Evolutionary conservation across 2,113 vertebrate genomes (phyloP).

Genomic region (Phyllostomus discolor): DNA sequence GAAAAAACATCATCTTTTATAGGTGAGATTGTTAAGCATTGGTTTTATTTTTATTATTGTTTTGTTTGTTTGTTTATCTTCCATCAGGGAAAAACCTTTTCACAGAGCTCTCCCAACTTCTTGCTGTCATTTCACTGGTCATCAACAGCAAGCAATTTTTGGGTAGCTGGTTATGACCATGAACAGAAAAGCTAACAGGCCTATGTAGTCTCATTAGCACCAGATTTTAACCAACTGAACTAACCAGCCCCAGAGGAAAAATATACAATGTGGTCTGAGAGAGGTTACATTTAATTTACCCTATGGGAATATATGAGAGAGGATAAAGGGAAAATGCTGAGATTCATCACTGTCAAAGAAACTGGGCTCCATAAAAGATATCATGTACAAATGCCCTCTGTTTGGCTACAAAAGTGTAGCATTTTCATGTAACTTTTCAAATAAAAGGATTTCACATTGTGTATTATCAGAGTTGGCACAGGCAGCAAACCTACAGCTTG

Average conservation of each 20-base stretch:
- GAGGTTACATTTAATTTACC: conserved; percentile 22
- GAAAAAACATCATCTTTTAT: neutral
- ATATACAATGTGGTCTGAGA: neutral
- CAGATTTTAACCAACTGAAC: neutral
- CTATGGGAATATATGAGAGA: neutral
- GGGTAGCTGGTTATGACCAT: neutral
- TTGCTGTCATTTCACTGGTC: neutral
- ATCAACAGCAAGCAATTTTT: neutral
- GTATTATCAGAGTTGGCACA: neutral
- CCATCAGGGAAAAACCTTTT: neutral
- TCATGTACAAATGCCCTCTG: neutral
- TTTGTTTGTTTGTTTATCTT: neutral
- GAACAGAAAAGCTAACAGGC: neutral
- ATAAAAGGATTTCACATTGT: neutral
- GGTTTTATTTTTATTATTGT: neutral
- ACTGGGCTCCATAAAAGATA: neutral
- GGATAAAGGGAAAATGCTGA: neutral
- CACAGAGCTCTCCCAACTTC: neutral
- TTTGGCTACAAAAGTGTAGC: neutral
- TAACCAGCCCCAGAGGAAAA: conserved; percentile 24
- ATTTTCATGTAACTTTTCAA: conserved; percentile 1
- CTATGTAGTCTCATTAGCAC: conserved; percentile 42
- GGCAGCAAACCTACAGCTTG: neutral
- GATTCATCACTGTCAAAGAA: conserved; percentile 19
- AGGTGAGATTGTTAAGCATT: neutral